Evolutionary conservation across 2,113 vertebrate genomes (phyloP).

Genomic region (Peromyscus californicus): DNA sequence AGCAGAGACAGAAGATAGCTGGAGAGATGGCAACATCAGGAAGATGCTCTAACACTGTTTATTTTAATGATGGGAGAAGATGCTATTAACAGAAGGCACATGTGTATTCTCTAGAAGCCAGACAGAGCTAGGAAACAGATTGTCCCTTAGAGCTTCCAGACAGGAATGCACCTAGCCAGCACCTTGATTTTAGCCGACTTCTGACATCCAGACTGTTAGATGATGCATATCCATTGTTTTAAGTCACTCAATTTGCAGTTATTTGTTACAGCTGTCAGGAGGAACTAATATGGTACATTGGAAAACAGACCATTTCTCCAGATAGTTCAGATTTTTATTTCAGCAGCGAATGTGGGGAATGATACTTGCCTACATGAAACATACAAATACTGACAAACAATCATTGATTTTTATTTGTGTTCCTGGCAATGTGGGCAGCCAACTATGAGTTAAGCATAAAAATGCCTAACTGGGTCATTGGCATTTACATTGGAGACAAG

Average conservation of each 20-base stretch:
- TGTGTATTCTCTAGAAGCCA: background rate
- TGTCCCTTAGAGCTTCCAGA: background rate
- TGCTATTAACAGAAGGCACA: background rate
- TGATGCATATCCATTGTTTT: conserved; percentile 4
- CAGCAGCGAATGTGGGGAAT: background rate
- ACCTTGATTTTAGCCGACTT: conserved; percentile 33
- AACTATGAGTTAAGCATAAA: conserved; percentile 6
- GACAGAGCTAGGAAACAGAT: background rate
- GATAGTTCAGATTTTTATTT: conserved; percentile 40
- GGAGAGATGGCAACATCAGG: background rate
- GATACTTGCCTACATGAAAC: background rate
- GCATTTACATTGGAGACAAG: conserved; percentile 13
- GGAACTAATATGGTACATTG: background rate
- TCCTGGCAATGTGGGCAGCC: background rate
- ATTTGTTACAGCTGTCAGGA: conserved; percentile 23
- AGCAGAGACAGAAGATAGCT: background rate
- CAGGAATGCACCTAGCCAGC: background rate
- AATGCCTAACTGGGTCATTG: conserved; percentile 36
- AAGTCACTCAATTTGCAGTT: background rate
- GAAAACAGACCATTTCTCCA: background rate
- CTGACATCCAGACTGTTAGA: background rate
- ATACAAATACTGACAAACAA: conserved; percentile 44
- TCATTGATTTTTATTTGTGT: conserved; percentile 32
- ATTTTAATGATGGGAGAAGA: background rate
- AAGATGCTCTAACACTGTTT: background rate